Evolutionary conservation across 1,140 invertebrate genomes (phyloP), one percentile per base, ranked within the genome.

Genomic region (Cydia splendana): DNA sequence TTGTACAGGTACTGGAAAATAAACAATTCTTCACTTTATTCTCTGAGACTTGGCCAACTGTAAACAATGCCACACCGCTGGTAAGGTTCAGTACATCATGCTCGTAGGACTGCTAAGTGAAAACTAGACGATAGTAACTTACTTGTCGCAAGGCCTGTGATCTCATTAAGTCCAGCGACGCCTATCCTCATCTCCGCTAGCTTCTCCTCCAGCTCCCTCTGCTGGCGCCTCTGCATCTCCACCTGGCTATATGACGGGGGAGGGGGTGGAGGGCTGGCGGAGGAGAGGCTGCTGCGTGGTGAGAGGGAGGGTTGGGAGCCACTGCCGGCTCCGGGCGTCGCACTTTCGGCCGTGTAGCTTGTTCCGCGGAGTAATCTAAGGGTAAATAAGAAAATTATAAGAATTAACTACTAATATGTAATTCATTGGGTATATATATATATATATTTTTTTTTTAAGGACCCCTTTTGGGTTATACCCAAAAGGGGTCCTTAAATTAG

Each of bases 221-320:
- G 94, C n/a, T 94, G 92, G 73, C 92, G 82, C 65, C 91, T 90
- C 81, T 93, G 93, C 80, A 87, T 89, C 81, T 92, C 91, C 75
- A 92, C 90, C 90, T 93, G 74, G 82, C 95, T 96, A 82, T 96
- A 96, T 1, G 96, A 94, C 0, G 96, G 95, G 2, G 95, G 95
- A 0, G 96, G 95, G 2, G 95, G 94, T 5, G 95, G 93, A n/a
- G 97, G 97, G 83, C 96, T 96, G 38, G 98, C 96, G 71, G 97
- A 98, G 12, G 97, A 97, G 12, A 98, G 88, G 77, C 97, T 98
- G 84, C 97, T 98, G 80, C 97, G 94, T 0, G 97, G 97, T 4
- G 97, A 97, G 9, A 98, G 79, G 18, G 92, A 93, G 1, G 92
- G 91, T 65, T 93, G 92, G 0, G 93, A 94, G 15, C 86, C 93